These are phyloP conservation scores for Leptinotarsa lineolata DNA, from an alignment of 1,140 invertebrate species.

Conservation along the genomic window DNA sequence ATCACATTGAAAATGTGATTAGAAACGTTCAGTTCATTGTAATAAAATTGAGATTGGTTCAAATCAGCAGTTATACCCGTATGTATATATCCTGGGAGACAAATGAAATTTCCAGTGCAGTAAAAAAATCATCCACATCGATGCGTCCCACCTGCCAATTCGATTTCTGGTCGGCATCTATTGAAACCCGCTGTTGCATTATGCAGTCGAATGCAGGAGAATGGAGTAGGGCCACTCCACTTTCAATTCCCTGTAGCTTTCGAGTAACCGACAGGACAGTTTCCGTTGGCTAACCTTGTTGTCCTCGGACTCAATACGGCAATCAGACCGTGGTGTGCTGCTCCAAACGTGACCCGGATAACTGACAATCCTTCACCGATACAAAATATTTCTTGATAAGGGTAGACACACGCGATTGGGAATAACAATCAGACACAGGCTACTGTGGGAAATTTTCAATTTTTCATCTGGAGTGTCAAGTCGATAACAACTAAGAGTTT, in stretches of 20 bases:
- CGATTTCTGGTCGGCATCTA: neutral
- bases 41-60: no score
- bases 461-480: no score
- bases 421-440: neutral
- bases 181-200: slow-evolving; percentile 25
- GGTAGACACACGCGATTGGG: neutral
- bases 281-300: slow-evolving; percentile 42
- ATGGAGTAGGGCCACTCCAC: slow-evolving; percentile 24
- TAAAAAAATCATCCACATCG: no score
- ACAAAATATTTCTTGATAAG: slow-evolving; percentile 19
- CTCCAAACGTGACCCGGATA: slow-evolving; percentile 32
- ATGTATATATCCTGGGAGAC: no score
- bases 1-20: no score
- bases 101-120: no score
- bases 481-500: no score
- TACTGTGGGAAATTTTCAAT: no score
- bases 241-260: slow-evolving; percentile 27
- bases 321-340: slow-evolving; percentile 36
- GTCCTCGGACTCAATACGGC: slow-evolving; percentile 40
- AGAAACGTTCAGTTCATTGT: no score
- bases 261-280: slow-evolving; percentile 32
- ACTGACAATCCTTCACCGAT: slow-evolving; percentile 10
- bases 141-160: neutral
- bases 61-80: no score
- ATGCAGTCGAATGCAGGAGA: slow-evolving; percentile 23